A percentile compares a stretch with the other conserved stretches of the same genome.
phyloP scores from a whole-genome alignment of 1,140 invertebrate species.

The Periplaneta americana region DNA sequence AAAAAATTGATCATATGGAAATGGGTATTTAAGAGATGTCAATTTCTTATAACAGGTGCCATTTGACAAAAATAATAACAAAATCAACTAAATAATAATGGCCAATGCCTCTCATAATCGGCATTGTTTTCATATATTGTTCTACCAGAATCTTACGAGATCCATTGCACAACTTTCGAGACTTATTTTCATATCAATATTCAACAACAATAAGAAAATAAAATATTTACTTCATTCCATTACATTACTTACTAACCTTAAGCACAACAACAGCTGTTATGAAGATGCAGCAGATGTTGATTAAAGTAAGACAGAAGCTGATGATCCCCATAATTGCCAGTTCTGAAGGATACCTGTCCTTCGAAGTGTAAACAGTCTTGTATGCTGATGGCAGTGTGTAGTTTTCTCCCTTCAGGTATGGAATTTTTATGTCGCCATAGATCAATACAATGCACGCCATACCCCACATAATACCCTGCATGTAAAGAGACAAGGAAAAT shows the following conservation, averaged over 20 bases:
- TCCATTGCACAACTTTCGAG: too few species aligned
- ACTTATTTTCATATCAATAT: too few species aligned
- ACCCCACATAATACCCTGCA: slow-evolving; percentile 70
- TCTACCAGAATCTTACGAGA: too few species aligned
- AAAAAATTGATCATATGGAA: too few species aligned
- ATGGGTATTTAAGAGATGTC: too few species aligned
- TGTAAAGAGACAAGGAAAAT: too few species aligned
- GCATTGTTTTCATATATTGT: too few species aligned
- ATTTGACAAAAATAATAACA: not conserved
- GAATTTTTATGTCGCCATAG: slow-evolving; percentile 58
- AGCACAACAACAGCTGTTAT: slow-evolving; percentile 73
- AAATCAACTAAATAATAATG: not conserved
- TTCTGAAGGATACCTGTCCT: slow-evolving; percentile 64
- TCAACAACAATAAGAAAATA: too few species aligned
- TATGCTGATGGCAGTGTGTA: slow-evolving; percentile 48
- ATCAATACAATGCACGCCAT: slow-evolving; percentile 64
- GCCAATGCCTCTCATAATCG: too few species aligned
- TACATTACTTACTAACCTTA: slow-evolving; percentile 63
- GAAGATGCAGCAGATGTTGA: slow-evolving; percentile 83
- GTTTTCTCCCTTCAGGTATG: slow-evolving; percentile 59
- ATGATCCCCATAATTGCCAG: slow-evolving; percentile 72
- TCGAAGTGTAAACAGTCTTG: slow-evolving; percentile 51
- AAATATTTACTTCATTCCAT: too few species aligned
- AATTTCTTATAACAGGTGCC: too few species aligned
- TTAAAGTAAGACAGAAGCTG: slow-evolving; percentile 70